A percentile compares a stretch with the other conserved stretches of the same genome.
These are phyloP conservation scores for Dichetophora obliterata DNA, from an alignment of 2,888 invertebrate genomes.

Conservation along the genomic window DNA sequence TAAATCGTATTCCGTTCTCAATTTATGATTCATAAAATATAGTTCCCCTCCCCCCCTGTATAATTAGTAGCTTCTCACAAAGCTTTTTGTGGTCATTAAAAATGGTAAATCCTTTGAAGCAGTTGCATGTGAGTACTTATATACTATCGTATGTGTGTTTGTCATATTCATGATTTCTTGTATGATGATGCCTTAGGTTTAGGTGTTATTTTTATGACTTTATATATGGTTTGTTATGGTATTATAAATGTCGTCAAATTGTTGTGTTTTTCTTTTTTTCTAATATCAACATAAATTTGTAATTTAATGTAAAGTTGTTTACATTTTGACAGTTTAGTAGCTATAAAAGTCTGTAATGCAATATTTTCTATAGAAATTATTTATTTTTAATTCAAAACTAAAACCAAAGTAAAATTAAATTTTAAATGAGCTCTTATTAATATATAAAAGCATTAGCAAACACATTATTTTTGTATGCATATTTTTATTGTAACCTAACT, in stretches of 20 bases:
- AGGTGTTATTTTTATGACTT: conserved; percentile 18
- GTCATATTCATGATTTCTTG: background rate
- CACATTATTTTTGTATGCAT: too few species aligned
- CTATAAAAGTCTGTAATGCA: too few species aligned
- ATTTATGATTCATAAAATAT: background rate
- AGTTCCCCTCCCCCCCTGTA: background rate
- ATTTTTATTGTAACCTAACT: too few species aligned
- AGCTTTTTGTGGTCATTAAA: conserved; percentile 8
- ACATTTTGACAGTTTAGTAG: too few species aligned
- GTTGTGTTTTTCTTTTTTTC: too few species aligned
- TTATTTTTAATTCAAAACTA: too few species aligned
- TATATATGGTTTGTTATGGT: conserved; percentile 2
- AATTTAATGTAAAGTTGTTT: too few species aligned
- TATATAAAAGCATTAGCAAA: too few species aligned
- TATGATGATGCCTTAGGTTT: background rate
- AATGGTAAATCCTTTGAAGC: conserved; percentile 1
- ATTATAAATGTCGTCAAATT: background rate
- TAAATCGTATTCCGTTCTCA: background rate
- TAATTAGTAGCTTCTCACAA: conserved; percentile 10
- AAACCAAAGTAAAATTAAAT: too few species aligned
- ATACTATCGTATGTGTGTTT: background rate
- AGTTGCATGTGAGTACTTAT: background rate
- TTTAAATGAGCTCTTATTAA: too few species aligned
- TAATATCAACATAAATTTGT: background rate
- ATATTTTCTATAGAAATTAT: too few species aligned